Percentiles rank a stretch among this genome's conserved stretches.
Evolutionary conservation across 2,888 invertebrate species (phyloP).

Genomic region (Glyphotaelius pellucidus): DNA sequence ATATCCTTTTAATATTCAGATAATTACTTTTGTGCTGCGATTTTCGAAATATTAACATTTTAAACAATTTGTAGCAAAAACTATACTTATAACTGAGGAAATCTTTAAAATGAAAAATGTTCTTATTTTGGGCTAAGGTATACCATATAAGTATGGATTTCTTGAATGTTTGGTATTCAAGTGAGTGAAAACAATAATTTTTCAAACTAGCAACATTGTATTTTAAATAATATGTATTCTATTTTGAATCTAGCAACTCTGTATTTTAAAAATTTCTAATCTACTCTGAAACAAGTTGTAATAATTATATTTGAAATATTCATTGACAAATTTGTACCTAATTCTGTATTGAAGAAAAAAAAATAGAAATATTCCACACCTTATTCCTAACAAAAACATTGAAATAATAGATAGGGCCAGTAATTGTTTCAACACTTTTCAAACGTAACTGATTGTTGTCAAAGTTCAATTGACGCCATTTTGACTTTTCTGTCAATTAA

Average conservation of each 20-base stretch:
- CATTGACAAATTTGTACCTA: too few species aligned
- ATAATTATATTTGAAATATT: too few species aligned
- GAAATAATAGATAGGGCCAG: too few species aligned
- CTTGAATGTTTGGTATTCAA: background rate
- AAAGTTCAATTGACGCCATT: too few species aligned
- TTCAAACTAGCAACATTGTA: slow-evolving; percentile 2
- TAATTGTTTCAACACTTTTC: too few species aligned
- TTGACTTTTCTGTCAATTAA: too few species aligned
- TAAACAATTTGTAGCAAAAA: background rate
- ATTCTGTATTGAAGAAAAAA: too few species aligned
- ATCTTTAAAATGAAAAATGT: background rate
- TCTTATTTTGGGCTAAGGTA: background rate
- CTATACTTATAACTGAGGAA: background rate
- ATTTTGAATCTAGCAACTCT: slow-evolving; percentile 2
- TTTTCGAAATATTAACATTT: background rate
- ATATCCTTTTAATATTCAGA: background rate
- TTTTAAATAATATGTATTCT: background rate
- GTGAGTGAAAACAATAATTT: slow-evolving; percentile 2
- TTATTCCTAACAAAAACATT: too few species aligned
- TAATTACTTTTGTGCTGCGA: background rate
- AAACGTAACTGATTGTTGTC: too few species aligned
- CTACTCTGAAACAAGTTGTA: background rate
- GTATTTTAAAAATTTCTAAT: background rate
- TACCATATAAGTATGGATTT: background rate
- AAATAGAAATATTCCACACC: too few species aligned